phyloP scores from a whole-genome alignment of 64 coral and sea anemone genomes.

The Montipora cactus region DNA sequence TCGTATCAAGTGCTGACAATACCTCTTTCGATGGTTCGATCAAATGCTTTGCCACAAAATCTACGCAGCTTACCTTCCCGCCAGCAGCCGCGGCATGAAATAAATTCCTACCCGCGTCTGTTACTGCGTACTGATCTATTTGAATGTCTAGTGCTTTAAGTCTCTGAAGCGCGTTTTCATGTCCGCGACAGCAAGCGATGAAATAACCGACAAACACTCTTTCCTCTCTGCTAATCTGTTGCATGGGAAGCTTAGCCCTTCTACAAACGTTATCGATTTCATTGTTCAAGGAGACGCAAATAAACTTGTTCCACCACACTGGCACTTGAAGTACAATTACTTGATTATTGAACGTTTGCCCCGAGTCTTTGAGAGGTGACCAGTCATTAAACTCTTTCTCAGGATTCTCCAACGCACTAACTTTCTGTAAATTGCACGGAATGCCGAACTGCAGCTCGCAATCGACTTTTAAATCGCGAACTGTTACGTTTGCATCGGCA shows the following conservation, averaged over 20 bases:
- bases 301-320: constrained; percentile 92
- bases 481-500: neutral
- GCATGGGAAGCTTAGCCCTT: constrained; percentile 87
- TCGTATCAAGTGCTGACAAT: constrained; percentile 63
- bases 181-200: constrained; percentile 74
- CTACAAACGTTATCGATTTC: constrained; percentile 86
- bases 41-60: constrained; percentile 73
- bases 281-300: constrained; percentile 79
- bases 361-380: constrained; percentile 30
- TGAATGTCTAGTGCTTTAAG: constrained; percentile 41
- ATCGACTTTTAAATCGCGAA: constrained; percentile 45
- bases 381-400: constrained; percentile 57
- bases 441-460: constrained; percentile 65
- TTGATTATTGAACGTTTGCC: neutral
- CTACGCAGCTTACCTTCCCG: constrained; percentile 55
- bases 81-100: constrained; percentile 71
- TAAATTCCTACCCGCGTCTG: constrained; percentile 72
- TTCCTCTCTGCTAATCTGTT: constrained; percentile 80
- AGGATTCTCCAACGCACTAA: constrained; percentile 24
- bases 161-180: constrained; percentile 38
- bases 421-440: constrained; percentile 47
- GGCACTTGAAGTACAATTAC: constrained; percentile 72
- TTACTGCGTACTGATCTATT: constrained; percentile 46
- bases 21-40: constrained; percentile 55
- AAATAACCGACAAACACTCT: constrained; percentile 79